Conservation (phyloP, 2,113 vertebrate genomes). For the Gymnobelideus leadbeateri region DNA sequence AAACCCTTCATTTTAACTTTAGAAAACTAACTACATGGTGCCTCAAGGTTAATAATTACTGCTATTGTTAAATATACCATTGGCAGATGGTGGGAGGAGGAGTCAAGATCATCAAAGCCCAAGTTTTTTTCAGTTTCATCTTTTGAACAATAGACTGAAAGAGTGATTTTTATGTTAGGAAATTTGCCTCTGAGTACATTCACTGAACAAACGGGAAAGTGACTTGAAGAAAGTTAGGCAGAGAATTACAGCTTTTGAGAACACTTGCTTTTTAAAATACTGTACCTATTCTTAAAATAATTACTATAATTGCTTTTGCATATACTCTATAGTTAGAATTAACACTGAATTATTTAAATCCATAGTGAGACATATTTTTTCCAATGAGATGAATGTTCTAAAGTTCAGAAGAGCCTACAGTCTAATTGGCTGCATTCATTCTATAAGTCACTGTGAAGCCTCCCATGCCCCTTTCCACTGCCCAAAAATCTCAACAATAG, state of each 20-base stretch:
- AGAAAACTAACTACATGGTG: conserved; percentile 14
- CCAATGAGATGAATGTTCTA: neutral
- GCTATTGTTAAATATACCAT: neutral
- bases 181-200: neutral
- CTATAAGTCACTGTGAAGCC: neutral
- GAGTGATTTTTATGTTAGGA: neutral
- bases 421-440: neutral
- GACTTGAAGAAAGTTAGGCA: neutral
- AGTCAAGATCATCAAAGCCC: neutral
- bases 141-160: neutral
- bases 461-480: neutral
- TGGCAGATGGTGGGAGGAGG: neutral
- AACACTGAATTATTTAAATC: neutral
- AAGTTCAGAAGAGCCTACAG: neutral
- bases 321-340: neutral
- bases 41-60: conserved; percentile 19
- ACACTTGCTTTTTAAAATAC: neutral
- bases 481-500: neutral
- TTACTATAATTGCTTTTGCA: neutral
- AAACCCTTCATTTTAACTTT: conserved; percentile 15
- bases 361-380: neutral
- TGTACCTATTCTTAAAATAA: neutral
- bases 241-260: neutral
- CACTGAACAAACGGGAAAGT: neutral
- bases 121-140: neutral